Base-by-base conservation (phyloP, 92 coral and sea anemone species). In the Siderastrea siderea region DNA sequence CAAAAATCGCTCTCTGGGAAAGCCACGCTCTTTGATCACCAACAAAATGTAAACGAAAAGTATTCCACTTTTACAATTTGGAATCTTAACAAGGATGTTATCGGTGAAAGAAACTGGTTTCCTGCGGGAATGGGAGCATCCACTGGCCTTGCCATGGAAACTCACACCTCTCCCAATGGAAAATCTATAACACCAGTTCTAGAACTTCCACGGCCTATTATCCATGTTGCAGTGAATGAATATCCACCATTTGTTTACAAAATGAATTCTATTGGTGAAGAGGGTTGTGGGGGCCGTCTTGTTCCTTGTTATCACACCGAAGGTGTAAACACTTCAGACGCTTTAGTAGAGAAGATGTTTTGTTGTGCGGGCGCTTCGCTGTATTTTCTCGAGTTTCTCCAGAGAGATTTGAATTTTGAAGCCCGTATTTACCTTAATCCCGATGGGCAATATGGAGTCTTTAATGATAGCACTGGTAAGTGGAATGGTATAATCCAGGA, bases 401-500 rank as follows among this genome's bases (percentile, higher is more conserved):
- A 82, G 48, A 81, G 68, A 49, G 91, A 91, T 59, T 83, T 91
- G 15, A 38, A 82, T 5, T 91, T 91, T 60, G 70, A 81, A 50
- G 84, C 94, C 3, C 16, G 67, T 43, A 62, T 91, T 4, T 91
- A 91, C 51, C 82, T 91, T 65, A 16, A 76, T 0, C 89, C 89
- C 14, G 94, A 87, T 54, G 91, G 88, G 48, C 57, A 76, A 74
- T 87, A 79, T 83, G 94, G 94, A 12, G 63, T 72, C 1, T 57
- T 45, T 6, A 61, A 86, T 16, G 62, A 47, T 6, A 63, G 14
- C 1, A 12, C 88, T 43, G 82, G 77, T 5, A 3, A 59, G 12
- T 91, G 94, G 94, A 87, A 84, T 64, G 94, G 94, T 10, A 66
- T 91, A n/a, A 85, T 91, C 57, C 51, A 83, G 16, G 84, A 91